Evolutionary conservation across 2,888 invertebrate genomes (phyloP), one percentile per base, ranked within the genome.

Genomic region (Diabrotica balteata): DNA sequence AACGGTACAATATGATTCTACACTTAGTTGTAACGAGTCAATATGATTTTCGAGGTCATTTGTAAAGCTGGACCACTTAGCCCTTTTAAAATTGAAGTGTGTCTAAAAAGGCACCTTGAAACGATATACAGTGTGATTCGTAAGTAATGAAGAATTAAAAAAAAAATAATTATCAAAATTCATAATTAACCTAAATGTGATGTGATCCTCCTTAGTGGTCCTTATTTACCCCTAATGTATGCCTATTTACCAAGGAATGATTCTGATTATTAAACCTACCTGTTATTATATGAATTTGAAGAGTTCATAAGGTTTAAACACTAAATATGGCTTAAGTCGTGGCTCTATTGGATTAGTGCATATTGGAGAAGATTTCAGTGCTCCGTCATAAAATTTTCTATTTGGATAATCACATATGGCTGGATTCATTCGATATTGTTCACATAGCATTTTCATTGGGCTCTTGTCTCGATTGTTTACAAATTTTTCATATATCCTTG

Each of bases 341-440:
- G 72, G 67, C 69, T 70, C 9, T 47, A 61, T 63, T 49, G 80
- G 66, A 77, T 74, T 78, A 85, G 84, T 0, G 43, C 61, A 64
- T 46, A 45, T 69, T 6, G 71, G 69, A 43, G 58, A 46, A 7
- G 73, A 71, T 54, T 73, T 77, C 59, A 93, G 83, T 70, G 80
- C 83, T 7, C 87, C 87, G 54, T 83, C 85, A 80, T 95, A 94
- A 83, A 93, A 92, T 55, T 87, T 87, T 49, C 86, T 82, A 82
- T 92, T 94, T 0, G 96, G 95, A 87, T 93, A 96, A 65, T 85
- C 84, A 3, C 91, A 90, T 73, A 97, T 95, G 63, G 90, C 90
- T 0, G 88, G 87, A 74, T 93, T 91, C 96, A 97, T 96, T 71
- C 96, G 88, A 83, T 95, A 96, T 82, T 97, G 96, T 3, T 84